These are phyloP conservation scores for Sminthurinus aureus DNA, from an alignment of 2,888 invertebrate genomes.

Conservation along the genomic window DNA sequence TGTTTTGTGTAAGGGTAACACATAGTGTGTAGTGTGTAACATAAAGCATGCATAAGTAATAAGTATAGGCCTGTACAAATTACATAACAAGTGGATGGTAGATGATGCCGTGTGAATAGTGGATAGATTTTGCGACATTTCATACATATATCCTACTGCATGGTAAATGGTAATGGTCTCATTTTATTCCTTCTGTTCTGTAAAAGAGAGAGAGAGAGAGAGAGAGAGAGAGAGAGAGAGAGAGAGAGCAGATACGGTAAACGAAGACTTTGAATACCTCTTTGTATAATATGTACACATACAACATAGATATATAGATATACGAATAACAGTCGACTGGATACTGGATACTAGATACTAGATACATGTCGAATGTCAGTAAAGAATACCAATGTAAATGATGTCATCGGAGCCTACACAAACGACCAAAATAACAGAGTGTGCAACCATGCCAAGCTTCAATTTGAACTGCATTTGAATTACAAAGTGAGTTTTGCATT, in stretches of 20 bases:
- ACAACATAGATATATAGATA: not conserved
- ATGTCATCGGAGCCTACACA: conserved; percentile 39
- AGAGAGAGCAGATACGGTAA: not conserved
- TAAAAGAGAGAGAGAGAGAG: too few relatives aligned
- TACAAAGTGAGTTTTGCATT: conserved; percentile 40
- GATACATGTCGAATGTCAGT: conserved; percentile 32
- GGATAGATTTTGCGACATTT: too few relatives aligned
- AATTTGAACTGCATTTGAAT: conserved; percentile 49
- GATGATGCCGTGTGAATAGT: too few relatives aligned
- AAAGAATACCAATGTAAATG: conserved; percentile 39
- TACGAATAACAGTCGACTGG: not conserved
- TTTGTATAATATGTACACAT: not conserved
- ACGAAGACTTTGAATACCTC: not conserved
- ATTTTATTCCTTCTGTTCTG: too few relatives aligned
- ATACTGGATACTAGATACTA: not conserved
- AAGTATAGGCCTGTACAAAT: too few relatives aligned
- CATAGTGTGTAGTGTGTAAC: too few relatives aligned
- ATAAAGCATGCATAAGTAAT: too few relatives aligned
- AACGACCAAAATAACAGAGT: conserved; percentile 41
- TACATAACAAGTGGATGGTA: too few relatives aligned
- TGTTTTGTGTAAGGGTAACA: too few relatives aligned
- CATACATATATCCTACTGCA: too few relatives aligned
- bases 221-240: too few relatives aligned
- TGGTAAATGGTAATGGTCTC: too few relatives aligned
- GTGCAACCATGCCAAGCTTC: conserved; percentile 41